Base-by-base conservation (phyloP, 2,888 invertebrate species). In the Ceratothoa steindachneri region DNA sequence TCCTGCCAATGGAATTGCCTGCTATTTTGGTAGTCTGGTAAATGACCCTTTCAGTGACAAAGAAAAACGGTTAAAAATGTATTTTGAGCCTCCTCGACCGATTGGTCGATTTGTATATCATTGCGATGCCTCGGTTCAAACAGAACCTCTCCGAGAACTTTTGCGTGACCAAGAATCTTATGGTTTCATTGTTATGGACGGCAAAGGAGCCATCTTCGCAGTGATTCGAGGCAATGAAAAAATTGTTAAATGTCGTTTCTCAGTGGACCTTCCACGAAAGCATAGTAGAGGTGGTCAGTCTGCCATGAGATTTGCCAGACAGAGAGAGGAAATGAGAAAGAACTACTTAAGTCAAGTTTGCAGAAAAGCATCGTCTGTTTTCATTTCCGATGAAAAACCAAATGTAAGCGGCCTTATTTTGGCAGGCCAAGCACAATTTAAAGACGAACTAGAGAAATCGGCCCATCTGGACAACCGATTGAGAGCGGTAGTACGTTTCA, bases 231-330 rank as follows among this genome's bases (percentile, higher is more conserved):
- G n/a, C n/a, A 88, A 88, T 82, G 85, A 87, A n/a, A 82, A 87
- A 77, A 88, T 88, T 81, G 87, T 88, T 30, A 83, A 88, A 15
- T 87, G 87, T 81, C 88, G 87, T 82, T 88, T 88, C 82, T 86
- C 86, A 60, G 88, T 88, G 15, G 88, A 88, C 82, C 82, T 88
- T 80, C 88, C 88, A 5, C 88, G 88, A 82, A 88, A 88, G 81
- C 88, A 88, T 81, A 87, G 88, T 85, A 85, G 88, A 83, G 88
- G 88, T 83, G 88, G 88, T 82, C 88, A 88, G 83, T 88, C 88
- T 69, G 88, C 88, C 15, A 82, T 88, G 72, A 87, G 88, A 83
- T 88, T 88, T 83, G 88, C 88, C 31, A 86, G 88, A 81, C 83
- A 88, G 55, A 83, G 88, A 78, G 86, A 88, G 85, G 88, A 88